Percentiles rank a stretch among this genome's conserved stretches.
These are phyloP conservation scores for Pterocles orientalis DNA, from an alignment of 2,113 vertebrate genomes.

Conservation along the genomic window DNA sequence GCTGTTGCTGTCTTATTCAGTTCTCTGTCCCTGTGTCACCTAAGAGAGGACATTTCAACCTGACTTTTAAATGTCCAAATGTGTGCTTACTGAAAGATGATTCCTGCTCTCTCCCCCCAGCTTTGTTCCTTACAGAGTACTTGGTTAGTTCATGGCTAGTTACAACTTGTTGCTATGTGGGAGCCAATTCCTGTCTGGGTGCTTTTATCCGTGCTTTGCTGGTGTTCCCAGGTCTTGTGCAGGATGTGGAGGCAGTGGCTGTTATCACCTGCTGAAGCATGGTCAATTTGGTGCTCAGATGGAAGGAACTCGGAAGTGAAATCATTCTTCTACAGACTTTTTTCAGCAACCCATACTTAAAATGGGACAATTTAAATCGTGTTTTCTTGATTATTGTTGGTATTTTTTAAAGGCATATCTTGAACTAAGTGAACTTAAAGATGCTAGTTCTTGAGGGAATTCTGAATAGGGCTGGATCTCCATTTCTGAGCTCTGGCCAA, in stretches of 20 bases:
- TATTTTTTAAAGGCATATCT: background rate
- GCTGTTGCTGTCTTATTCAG: background rate
- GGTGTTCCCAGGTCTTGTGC: background rate
- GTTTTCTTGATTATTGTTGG: background rate
- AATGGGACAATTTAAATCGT: background rate
- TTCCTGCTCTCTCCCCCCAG: background rate
- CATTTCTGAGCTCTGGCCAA: background rate
- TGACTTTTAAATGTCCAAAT: slow-evolving; percentile 3
- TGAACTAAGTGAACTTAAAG: background rate
- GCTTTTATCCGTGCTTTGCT: background rate
- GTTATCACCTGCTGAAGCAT: background rate
- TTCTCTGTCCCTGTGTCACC: background rate
- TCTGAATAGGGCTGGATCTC: background rate
- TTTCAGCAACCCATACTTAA: background rate
- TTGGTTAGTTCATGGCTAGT: rapidly evolving
- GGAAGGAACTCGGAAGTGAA: background rate
- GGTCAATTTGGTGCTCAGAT: background rate
- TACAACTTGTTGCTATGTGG: background rate
- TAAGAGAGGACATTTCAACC: background rate
- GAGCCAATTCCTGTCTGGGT: background rate
- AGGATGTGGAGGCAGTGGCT: background rate
- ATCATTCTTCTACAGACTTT: background rate
- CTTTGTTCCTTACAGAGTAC: background rate
- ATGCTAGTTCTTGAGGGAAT: background rate
- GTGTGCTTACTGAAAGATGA: background rate